Evolutionary conservation across 30 jellyfish, hydroid and myxozoan genomes (phyloP).

Genomic region (Hydractinia echinata): DNA sequence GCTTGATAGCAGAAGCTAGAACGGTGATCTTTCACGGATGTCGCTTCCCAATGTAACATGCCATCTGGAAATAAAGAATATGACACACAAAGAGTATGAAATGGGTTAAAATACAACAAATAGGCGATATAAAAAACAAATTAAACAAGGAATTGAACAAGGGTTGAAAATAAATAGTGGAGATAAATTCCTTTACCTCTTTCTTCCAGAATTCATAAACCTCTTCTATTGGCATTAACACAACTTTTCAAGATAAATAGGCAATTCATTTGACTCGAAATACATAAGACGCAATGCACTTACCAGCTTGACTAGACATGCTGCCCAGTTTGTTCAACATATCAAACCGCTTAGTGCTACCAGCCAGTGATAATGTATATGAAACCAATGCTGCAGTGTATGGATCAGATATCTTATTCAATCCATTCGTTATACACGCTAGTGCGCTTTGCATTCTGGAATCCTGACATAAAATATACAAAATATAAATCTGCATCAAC

Average conservation of each 20-base stretch:
- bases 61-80: neutral
- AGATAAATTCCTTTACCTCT: too few species aligned
- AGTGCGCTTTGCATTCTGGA: slow-evolving; percentile 31
- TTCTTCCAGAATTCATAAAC: too few species aligned
- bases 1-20: neutral
- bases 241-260: too few species aligned
- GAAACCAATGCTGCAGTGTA: slow-evolving; percentile 58
- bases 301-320: slow-evolving; percentile 41
- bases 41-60: neutral
- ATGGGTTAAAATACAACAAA: too few species aligned
- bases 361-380: slow-evolving; percentile 44
- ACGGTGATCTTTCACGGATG: neutral
- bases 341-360: slow-evolving; percentile 12
- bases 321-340: slow-evolving; percentile 24
- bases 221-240: too few species aligned
- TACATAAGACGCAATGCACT: too few species aligned
- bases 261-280: too few species aligned
- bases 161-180: too few species aligned
- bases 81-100: too few species aligned
- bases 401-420: slow-evolving; percentile 44
- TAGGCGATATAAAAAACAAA: too few species aligned
- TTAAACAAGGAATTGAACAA: too few species aligned
- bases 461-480: neutral
- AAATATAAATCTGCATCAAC: too few species aligned
- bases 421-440: slow-evolving; percentile 37